Evolutionary conservation across 2,113 vertebrate species (phyloP).

Genomic region (Elgaria multicarinata): DNA sequence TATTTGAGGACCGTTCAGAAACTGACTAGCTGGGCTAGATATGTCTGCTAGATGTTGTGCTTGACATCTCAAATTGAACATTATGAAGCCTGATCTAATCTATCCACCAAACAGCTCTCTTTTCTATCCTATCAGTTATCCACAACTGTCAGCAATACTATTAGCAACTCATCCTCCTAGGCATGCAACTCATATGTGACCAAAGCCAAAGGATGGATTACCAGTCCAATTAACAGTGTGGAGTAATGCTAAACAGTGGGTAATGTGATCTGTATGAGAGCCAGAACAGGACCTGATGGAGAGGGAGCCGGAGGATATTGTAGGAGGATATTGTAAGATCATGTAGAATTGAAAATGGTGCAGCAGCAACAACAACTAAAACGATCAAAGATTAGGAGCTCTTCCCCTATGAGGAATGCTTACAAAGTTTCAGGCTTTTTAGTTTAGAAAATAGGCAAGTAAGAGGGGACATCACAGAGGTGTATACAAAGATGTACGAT

Average conservation of each 20-base stretch:
- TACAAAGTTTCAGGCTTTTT: too few species aligned
- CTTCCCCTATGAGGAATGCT: background rate
- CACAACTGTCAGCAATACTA: background rate
- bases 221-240: background rate
- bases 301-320: background rate
- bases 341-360: too few species aligned
- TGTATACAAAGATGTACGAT: too few species aligned
- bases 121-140: background rate
- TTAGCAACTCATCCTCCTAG: background rate
- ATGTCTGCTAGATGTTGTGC: conserved; percentile 17
- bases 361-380: too few species aligned
- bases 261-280: background rate
- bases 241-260: background rate
- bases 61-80: background rate
- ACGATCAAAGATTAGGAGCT: background rate
- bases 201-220: background rate
- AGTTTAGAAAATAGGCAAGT: too few species aligned
- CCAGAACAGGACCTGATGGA: background rate
- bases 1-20: background rate
- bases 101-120: background rate
- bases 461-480: too few species aligned
- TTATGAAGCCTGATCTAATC: background rate
- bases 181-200: background rate
- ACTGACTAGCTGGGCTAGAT: background rate
- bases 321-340: background rate